Percentiles rank a stretch among this genome's conserved stretches.
These are phyloP conservation scores for Perdix hodgsoniae DNA, from an alignment of 2,797 vertebrate genomes.

Conservation along the genomic window DNA sequence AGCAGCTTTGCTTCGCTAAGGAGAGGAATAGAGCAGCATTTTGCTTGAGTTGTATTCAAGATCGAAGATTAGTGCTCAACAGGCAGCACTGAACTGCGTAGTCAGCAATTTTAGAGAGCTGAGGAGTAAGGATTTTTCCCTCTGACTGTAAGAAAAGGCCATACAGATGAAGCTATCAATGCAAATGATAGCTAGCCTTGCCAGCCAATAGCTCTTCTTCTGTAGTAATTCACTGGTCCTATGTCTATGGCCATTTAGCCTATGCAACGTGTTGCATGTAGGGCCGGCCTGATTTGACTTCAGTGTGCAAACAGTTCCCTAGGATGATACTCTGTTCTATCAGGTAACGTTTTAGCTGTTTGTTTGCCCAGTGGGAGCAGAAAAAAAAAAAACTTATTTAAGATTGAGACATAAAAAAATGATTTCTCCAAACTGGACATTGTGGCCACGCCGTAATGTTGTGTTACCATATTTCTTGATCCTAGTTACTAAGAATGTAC, in stretches of 20 bases:
- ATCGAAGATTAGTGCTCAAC: background rate
- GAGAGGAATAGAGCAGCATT: background rate
- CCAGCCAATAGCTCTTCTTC: background rate
- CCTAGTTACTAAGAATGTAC: background rate
- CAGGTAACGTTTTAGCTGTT: fast-evolving
- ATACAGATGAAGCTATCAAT: background rate
- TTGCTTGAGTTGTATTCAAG: background rate
- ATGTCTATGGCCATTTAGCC: background rate
- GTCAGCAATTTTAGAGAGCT: background rate
- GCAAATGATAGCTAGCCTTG: background rate
- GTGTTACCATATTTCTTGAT: background rate
- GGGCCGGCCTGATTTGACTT: background rate
- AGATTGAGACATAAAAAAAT: background rate
- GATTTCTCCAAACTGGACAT: background rate
- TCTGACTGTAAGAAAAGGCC: fast-evolving
- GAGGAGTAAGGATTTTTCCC: background rate
- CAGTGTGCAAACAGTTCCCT: background rate
- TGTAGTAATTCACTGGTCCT: background rate
- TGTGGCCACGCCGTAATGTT: background rate
- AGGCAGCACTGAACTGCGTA: background rate
- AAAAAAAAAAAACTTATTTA: fast-evolving
- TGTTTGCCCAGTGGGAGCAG: background rate
- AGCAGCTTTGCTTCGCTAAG: constrained; percentile 26
- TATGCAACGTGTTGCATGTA: background rate
- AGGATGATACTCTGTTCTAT: background rate